phyloP scores from a whole-genome alignment of 2,113 vertebrate species.

The Pachypanchax playfairii region DNA sequence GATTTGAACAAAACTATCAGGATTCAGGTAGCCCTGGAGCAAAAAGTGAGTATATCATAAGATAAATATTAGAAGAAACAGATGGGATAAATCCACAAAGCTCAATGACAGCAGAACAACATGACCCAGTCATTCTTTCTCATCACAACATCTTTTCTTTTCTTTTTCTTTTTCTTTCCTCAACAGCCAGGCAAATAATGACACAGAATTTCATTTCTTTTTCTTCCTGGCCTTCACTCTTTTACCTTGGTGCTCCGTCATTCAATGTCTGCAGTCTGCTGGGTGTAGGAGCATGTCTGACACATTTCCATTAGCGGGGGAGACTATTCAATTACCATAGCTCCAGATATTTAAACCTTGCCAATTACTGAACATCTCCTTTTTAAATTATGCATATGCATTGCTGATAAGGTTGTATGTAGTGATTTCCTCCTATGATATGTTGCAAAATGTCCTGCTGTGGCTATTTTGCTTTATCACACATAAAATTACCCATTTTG shows the following conservation, averaged over 20 bases:
- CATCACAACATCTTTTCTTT: constrained; percentile 69
- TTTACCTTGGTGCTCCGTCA: constrained; percentile 61
- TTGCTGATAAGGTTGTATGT: constrained; percentile 74
- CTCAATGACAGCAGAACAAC: constrained; percentile 58
- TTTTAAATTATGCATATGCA: constrained; percentile 80
- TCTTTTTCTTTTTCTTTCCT: constrained; percentile 70
- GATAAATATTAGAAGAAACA: constrained; percentile 69
- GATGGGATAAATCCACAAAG: constrained; percentile 55
- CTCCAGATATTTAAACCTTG: constrained; percentile 82
- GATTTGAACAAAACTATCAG: constrained; percentile 63
- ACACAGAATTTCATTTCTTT: constrained; percentile 56
- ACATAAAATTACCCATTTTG: constrained; percentile 33
- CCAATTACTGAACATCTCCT: constrained; percentile 83
- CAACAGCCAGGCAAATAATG: constrained; percentile 64
- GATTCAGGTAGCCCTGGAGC: constrained; percentile 52
- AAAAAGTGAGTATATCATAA: constrained; percentile 65
- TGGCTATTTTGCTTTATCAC: constrained; percentile 51
- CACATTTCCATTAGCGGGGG: constrained; percentile 81
- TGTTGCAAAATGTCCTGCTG: constrained; percentile 54
- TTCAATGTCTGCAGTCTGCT: constrained; percentile 73
- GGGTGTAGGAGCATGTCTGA: constrained; percentile 80
- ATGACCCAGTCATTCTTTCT: constrained; percentile 56
- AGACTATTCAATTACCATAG: constrained; percentile 84
- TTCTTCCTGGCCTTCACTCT: constrained; percentile 43
- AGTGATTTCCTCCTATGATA: constrained; percentile 78